Evolutionary conservation across 2,113 vertebrate genomes (phyloP), one percentile per base, ranked within the genome.

Genomic region (Phocoena phocoena): DNA sequence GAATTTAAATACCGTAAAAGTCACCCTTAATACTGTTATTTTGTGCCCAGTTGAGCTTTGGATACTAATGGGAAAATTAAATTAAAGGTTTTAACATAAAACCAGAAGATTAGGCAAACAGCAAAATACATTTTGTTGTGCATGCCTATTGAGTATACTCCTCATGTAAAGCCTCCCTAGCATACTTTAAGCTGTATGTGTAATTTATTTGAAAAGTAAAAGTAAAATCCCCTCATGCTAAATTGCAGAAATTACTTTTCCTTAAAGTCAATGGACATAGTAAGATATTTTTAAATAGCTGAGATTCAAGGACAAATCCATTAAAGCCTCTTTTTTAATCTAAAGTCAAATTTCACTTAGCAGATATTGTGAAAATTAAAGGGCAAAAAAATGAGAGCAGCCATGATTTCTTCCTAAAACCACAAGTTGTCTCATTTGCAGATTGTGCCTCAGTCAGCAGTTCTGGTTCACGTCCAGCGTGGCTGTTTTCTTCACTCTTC

Each of bases 61-160:
- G 94, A 97, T 97, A 95, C 93, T 97, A 98, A 98, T 92, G 60
- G 79, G 90, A 94, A 98, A 98, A 98, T 98, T 88, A 98, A 98
- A 98, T 98, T 88, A 97, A 95, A 97, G 63, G 6, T 79, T 98
- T 97, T 96, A 92, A 76, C 82, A 93, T 6, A 86, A 96, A 96
- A 71, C 26, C 91, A 0, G 41, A 94, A 90, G 89, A 44, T 90
- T 65, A 97, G 79, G 68, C 8, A 82, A 97, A 96, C 0, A 44
- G 36, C 9, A 97, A 93, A 67, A 53, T 33, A 1, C 55, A 2
- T 80, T 38, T 18, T 97, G 53, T 88, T 87, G 44, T 25, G 2
- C 20, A 23, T 70, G 77, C 4, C 85, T 86, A 4, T 73, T 96
- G 89, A 96, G 18, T 55, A 28, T 28, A 73, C 36, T 74, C 26